Evolutionary conservation across 2,888 invertebrate genomes (phyloP), one percentile per base, ranked within the genome.

Genomic region (Catonia carolina): DNA sequence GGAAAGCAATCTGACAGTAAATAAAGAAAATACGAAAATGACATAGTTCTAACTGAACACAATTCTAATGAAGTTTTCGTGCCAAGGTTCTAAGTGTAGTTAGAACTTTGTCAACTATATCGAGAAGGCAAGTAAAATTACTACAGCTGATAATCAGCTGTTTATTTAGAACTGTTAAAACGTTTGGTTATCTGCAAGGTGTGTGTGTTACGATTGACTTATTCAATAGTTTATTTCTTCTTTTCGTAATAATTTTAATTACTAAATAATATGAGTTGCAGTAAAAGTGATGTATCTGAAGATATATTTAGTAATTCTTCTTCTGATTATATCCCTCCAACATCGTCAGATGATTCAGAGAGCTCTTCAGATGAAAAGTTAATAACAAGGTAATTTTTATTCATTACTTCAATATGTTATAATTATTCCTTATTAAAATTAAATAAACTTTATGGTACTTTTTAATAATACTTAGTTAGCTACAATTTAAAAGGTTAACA

Each of bases 101-200:
- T 39, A 20, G 39, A 39, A 39, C 39, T 20, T 39, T 39, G 39
- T 39, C 39, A 39, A 39, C 20, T 20, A 39, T 39, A 10, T 39
- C 20, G 39, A n/a, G n/a, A n/a, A n/a, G n/a, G n/a, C n/a, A n/a
- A n/a, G n/a, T n/a, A n/a, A n/a, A n/a, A n/a, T n/a, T n/a, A n/a
- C n/a, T n/a, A n/a, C n/a, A n/a, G n/a, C n/a, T n/a, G n/a, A n/a
- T n/a, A n/a, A n/a, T n/a, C n/a, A n/a, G n/a, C n/a, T n/a, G n/a
- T n/a, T n/a, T n/a, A n/a, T n/a, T n/a, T n/a, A n/a, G n/a, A n/a
- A n/a, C n/a, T n/a, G n/a, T n/a, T n/a, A n/a, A n/a, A n/a, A n/a
- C n/a, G n/a, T n/a, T n/a, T n/a, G n/a, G n/a, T n/a, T n/a, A n/a
- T n/a, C n/a, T n/a, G n/a, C n/a, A n/a, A n/a, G n/a, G n/a, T n/a